Evolutionary conservation across 1,140 invertebrate genomes (phyloP), one percentile per base, ranked within the genome.

Genomic region (Drosophila murphyi): DNA sequence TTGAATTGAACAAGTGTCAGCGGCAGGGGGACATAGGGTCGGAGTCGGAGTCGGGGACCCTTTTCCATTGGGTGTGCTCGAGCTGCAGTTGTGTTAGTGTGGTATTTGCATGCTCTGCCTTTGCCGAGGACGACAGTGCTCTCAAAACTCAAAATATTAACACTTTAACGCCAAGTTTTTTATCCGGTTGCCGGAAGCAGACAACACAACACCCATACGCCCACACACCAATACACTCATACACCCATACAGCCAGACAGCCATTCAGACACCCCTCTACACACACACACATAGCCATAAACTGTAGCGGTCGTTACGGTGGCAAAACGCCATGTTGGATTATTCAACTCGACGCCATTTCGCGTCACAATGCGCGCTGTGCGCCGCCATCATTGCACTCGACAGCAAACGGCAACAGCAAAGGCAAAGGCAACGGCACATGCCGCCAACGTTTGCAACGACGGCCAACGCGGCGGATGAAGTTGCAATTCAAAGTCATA

Each of bases 401-500:
- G 83, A 87, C 85, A 87, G 82, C 76, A 59, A 85, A 80, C 74
- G 64, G 76, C 67, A 85, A 80, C 74, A 60, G 76, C 67, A 78
- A 35, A 57, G 37, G 54, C 57, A 52, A 34, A 45, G 43, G 56
- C 54, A 35, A 20, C 29, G 12, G 52, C 60, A 62, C 47, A 34
- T 50, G 47, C 60, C 12, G 39, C 39, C 59, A 35, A 12, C 39
- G 56, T 43, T 57, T 48, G 34, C 45, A 65, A 6, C 39, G 64
- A n/a, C 55, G 59, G 50, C 65, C 43, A 56, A 60, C 70, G 59
- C 70, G 71, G 76, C 83, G 85, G 83, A 87, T 89, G 85, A 89
- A 89, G 85, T 89, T 89, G 86, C 85, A 85, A 89, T 89, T 89
- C 85, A 89, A 89, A 89, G 85, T 89, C 85, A 89, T 89, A 89